Conservation (phyloP, 2,797 vertebrate species). For the Brachyalestes nurse region DNA sequence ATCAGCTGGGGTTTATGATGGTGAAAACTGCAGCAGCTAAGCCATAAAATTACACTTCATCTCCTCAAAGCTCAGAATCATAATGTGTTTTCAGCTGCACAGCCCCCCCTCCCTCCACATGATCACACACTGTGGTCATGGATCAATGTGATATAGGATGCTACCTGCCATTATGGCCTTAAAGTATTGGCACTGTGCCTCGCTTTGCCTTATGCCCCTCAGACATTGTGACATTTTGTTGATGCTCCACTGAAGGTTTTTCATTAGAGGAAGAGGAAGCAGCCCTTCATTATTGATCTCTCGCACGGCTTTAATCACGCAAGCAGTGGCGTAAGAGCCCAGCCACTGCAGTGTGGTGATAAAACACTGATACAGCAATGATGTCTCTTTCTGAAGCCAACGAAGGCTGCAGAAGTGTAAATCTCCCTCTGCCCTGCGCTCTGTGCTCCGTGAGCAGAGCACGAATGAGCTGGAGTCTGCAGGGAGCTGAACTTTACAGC, state of each 20-base stretch:
- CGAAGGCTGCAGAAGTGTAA: constrained; percentile 45
- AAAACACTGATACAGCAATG: constrained; percentile 24
- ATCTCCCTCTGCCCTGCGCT: constrained; percentile 31
- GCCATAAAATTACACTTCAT: constrained; percentile 2
- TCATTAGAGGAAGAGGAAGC: constrained; percentile 12
- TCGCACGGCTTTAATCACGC: constrained; percentile 9
- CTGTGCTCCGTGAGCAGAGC: constrained; percentile 8
- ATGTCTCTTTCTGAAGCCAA: constrained; percentile 40
- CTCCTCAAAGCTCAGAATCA: background rate
- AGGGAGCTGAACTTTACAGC: constrained; percentile 21
- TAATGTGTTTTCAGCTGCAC: constrained; percentile 7
- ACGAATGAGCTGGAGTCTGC: constrained; percentile 19
- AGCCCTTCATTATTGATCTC: constrained; percentile 10
- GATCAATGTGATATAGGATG: background rate
- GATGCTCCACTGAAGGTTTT: constrained; percentile 29
- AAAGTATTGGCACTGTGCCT: background rate
- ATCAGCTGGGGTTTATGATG: constrained; percentile 11
- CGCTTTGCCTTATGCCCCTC: background rate
- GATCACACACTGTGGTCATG: background rate
- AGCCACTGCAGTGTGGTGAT: constrained; percentile 22
- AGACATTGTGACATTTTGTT: constrained; percentile 3
- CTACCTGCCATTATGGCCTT: constrained; percentile 3
- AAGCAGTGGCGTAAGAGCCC: constrained; percentile 9
- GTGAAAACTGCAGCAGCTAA: constrained; percentile 13
- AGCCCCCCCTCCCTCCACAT: background rate